Conservation (phyloP, 2,888 invertebrate genomes). For the Eupeodes latifasciatus region DNA sequence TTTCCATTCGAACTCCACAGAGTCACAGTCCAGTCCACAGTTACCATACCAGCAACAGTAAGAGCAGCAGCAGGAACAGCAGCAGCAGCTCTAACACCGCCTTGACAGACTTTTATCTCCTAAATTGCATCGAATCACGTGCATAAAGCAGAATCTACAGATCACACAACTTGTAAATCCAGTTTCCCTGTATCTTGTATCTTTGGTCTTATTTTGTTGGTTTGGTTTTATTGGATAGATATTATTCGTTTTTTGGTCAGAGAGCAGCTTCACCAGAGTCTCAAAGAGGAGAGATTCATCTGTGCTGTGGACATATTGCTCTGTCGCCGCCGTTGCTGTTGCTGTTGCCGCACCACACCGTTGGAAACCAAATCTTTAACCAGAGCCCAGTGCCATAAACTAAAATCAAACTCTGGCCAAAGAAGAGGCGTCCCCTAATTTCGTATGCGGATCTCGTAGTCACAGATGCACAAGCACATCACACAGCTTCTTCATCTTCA, state of each 20-base stretch:
- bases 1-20: slow-evolving; percentile 34
- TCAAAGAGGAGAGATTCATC: slow-evolving; percentile 59
- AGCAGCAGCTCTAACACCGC: slow-evolving; percentile 6
- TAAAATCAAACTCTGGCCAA: slow-evolving; percentile 65
- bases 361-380: slow-evolving; percentile 52
- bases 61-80: not conserved
- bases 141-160: slow-evolving; percentile 72
- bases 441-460: slow-evolving; percentile 69
- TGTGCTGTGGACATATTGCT: slow-evolving; percentile 60
- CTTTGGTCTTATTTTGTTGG: slow-evolving; percentile 5
- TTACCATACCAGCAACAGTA: not conserved
- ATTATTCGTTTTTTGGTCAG: slow-evolving; percentile 41
- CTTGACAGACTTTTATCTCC: slow-evolving; percentile 62
- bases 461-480: slow-evolving; percentile 63
- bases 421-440: slow-evolving; percentile 70
- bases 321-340: slow-evolving; percentile 53
- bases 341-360: not conserved
- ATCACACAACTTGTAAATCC: slow-evolving; percentile 75
- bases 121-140: slow-evolving; percentile 73
- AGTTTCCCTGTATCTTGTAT: slow-evolving; percentile 61
- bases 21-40: not conserved
- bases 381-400: slow-evolving; percentile 61
- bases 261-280: slow-evolving; percentile 25
- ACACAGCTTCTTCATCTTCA: slow-evolving; percentile 34
- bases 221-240: slow-evolving; percentile 2